Percentiles rank a stretch among this genome's conserved stretches.
Conservation (phyloP, 1,140 invertebrate species). For the Dryas iulia region DNA sequence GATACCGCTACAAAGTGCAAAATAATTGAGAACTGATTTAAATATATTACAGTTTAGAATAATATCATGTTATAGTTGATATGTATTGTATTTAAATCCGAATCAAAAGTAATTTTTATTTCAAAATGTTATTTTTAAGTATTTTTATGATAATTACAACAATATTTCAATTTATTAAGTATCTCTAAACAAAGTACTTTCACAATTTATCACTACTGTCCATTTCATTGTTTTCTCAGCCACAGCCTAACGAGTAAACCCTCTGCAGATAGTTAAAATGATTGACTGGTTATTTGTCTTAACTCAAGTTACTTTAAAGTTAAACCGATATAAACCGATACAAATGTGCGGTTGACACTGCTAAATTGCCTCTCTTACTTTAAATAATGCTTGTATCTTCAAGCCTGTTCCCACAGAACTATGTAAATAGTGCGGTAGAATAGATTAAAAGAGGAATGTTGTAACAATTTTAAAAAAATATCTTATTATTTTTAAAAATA, state of each 20-base stretch:
- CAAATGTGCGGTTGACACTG: constrained; percentile 76
- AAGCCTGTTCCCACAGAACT: constrained; percentile 20
- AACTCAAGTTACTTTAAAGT: constrained; percentile 36
- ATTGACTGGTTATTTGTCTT: constrained; percentile 37
- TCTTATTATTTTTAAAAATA: too few relatives aligned
- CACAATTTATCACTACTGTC: neutral
- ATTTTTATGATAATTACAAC: neutral
- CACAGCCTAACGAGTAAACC: constrained; percentile 21
- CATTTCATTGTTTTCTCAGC: constrained; percentile 13
- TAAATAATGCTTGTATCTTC: constrained; percentile 60
- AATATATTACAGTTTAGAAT: too few relatives aligned
- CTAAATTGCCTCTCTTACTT: constrained; percentile 64
- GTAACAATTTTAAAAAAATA: too few relatives aligned
- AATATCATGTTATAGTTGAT: too few relatives aligned
- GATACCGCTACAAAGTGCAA: too few relatives aligned
- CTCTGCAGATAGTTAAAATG: constrained; percentile 30
- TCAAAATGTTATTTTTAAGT: too few relatives aligned
- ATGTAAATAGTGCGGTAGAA: neutral
- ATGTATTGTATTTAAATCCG: too few relatives aligned
- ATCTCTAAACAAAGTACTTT: neutral
- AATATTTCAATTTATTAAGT: neutral
- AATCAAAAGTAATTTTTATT: too few relatives aligned
- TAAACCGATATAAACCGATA: constrained; percentile 39
- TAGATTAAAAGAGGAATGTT: neutral
- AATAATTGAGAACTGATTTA: too few relatives aligned